Conservation (phyloP, 2,888 invertebrate genomes). For the Xestia ashworthii region DNA sequence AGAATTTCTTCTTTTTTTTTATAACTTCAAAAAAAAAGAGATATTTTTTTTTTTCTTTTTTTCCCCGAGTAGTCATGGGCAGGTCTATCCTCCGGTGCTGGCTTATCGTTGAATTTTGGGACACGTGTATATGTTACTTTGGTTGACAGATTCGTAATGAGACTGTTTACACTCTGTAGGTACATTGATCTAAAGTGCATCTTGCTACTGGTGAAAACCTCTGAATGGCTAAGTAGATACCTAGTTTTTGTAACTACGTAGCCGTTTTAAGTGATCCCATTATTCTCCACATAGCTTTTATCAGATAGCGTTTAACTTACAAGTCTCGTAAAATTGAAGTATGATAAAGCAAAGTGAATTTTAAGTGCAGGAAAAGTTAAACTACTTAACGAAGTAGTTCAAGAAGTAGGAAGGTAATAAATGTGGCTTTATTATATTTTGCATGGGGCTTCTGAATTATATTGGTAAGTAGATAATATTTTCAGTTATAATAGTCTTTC, state of each 20-base stretch:
- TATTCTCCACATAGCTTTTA: constrained; percentile 33
- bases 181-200: neutral
- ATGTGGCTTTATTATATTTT: constrained; percentile 38
- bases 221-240: neutral
- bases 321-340: constrained; percentile 59
- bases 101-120: no score
- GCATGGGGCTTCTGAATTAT: neutral
- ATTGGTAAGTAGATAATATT: neutral
- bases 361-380: constrained; percentile 63
- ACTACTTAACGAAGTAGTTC: constrained; percentile 44
- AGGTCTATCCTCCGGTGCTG: no score
- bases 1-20: no score
- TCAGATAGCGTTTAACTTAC: constrained; percentile 36
- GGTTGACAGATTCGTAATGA: no score
- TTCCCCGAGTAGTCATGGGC: no score
- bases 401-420: constrained; percentile 22
- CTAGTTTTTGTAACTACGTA: neutral
- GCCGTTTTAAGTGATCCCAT: constrained; percentile 18
- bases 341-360: constrained; percentile 64
- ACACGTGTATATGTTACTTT: no score
- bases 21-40: no score
- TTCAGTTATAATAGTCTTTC: neutral
- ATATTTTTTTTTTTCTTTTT: no score
- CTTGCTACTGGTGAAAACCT: neutral
- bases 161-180: no score